Base-by-base conservation (phyloP, 2,888 invertebrate genomes). In the Drosophila melanosoma region DNA sequence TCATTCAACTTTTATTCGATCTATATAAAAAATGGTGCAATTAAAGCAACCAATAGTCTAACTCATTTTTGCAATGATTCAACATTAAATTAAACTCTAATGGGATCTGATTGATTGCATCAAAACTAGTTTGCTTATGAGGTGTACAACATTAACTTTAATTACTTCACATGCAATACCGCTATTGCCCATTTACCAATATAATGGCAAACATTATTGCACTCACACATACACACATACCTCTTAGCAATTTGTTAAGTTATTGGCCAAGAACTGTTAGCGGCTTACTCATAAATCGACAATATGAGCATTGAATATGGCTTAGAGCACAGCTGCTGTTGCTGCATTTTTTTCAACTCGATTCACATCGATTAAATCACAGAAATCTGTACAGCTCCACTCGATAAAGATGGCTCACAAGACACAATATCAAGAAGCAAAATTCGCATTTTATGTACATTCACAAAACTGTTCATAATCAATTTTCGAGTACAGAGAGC, bases 391-490 rank as follows among this genome's bases (percentile, higher is more conserved):
- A 49, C 67, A 60, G 56, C 45, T 42, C 71, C 32, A 66, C 54
- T 61, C 75, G 32, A 69, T 33, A 61, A 54, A 36, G 60, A 48
- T 59, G 57, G 38, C 64, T 71, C 33, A 42, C 58, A 49, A 77
- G 33, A 42, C 67, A 40, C 53, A 53, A 53, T 26, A 26, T 35
- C 35, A 35, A 7, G 20, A n/a, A 58, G 42, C 20, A 73, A 56
- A 36, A 56, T 17, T 26, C n/a, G 20, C 53, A 60, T 74, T 81
- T 81, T 65, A 49, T 63, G 60, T 49, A 59, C 70, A 69, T 78
- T 82, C 79, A 63, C 78, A 78, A 81, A 80, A 70, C 86, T 74
- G 78, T 74, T 80, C 89, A 89, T 87, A 86, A 86, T 86, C 85
- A 89, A 89, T 86, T 86, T 89, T 74, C 65, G 72, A 80, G 78